These are phyloP conservation scores for Drosophila mayaguana DNA, from an alignment of 2,888 invertebrate species.

Conservation along the genomic window DNA sequence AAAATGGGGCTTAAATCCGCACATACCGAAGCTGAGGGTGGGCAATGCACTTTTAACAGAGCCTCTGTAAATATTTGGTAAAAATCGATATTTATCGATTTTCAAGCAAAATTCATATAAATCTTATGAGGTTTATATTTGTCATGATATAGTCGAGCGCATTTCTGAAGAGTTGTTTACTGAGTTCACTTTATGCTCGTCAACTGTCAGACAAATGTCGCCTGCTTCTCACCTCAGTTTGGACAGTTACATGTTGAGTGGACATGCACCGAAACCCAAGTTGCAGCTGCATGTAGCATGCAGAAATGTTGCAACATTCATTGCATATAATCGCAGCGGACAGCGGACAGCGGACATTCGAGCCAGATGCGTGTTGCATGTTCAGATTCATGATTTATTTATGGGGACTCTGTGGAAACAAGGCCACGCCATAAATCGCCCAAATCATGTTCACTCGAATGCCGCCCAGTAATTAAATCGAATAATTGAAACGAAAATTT, in stretches of 20 bases:
- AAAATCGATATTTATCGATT: slow-evolving; percentile 9
- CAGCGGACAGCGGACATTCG: slow-evolving; percentile 32
- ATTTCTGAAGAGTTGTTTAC: background rate
- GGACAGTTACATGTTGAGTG: background rate
- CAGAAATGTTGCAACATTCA: slow-evolving; percentile 36
- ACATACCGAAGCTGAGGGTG: background rate
- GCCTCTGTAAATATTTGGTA: background rate
- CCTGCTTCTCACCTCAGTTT: background rate
- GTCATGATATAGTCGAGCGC: background rate
- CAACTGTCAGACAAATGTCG: slow-evolving; percentile 26
- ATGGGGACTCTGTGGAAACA: slow-evolving; percentile 24
- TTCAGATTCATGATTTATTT: slow-evolving; percentile 63
- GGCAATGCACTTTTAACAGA: background rate
- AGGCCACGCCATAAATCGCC: slow-evolving; percentile 36
- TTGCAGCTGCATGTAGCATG: slow-evolving; percentile 25
- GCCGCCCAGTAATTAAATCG: slow-evolving; percentile 43
- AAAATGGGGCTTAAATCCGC: background rate
- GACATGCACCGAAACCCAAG: background rate
- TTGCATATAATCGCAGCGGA: slow-evolving; percentile 43
- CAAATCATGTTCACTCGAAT: slow-evolving; percentile 33
- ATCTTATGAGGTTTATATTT: background rate
- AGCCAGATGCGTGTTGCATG: slow-evolving; percentile 67
- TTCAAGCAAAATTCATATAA: background rate
- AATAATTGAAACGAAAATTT: slow-evolving; percentile 48
- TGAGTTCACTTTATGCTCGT: slow-evolving; percentile 3